Base-by-base conservation (phyloP, 2,888 invertebrate species). In the Dryobota labecula region DNA sequence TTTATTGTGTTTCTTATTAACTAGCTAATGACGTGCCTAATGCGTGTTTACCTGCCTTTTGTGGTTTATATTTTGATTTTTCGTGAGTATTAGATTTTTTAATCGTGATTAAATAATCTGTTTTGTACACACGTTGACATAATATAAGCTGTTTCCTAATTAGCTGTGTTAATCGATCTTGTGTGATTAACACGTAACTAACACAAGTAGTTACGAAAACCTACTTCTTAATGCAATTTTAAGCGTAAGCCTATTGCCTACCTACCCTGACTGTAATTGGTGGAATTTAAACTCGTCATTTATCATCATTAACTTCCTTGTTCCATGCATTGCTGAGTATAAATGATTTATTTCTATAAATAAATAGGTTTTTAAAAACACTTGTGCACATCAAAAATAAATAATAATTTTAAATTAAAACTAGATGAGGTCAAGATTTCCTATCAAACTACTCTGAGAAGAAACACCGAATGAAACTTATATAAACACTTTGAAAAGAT, bases 1-100 rank as follows among this genome's bases (percentile, higher is more conserved):
- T 94, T 84, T 70, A 45, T n/a, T 57, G 47, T 38, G 18, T 38
- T 53, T 45, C 3, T 5, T 36, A 30, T 58, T 38, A 27, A 4
- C 13, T 38, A 57, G 27, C 2, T 54, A 30, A 33, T 18, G 57
- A 33, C 3, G 13, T 15, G 11, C 0, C 20, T 36, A 36, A 36
- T n/a, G n/a, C n/a, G n/a, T n/a, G n/a, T n/a, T 20, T 33, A 18
- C 11, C 36, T 38, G 7, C 13, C 2, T 71, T 24, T 56, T 6
- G 0, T 15, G 0, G 11, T 27, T 15, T 24, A 1, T 9, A 15
- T 9, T n/a, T 5, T 2, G 5, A 7, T 30, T 38, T 76, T 7
- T 24, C 11, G 13, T 2, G 4, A 33, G 1, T 41, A 7, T 2
- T n/a, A 2, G 13, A 36, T n/a, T 56, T 15, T 36, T 9, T 27